phyloP scores from a whole-genome alignment of 2,113 vertebrate genomes.

The Sardina pilchardus region DNA sequence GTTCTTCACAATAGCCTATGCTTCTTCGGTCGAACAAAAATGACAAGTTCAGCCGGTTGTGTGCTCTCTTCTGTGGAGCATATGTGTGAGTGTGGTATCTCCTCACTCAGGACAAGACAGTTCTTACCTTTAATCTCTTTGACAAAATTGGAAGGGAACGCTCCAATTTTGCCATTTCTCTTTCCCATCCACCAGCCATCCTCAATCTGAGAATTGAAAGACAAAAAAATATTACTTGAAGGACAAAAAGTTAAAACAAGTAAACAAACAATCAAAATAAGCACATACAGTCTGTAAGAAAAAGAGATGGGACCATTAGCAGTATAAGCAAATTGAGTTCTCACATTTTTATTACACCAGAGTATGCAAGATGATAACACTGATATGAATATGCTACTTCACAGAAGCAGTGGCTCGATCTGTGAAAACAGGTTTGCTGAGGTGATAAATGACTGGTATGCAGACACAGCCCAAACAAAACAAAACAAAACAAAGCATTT shows the following conservation, averaged over 20 bases:
- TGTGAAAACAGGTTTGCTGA: neutral
- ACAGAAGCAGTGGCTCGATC: neutral
- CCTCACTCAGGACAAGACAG: neutral
- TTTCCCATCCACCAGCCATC: slow-evolving; percentile 89
- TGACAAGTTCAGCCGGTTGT: neutral
- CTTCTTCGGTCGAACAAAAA: neutral
- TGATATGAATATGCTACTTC: neutral
- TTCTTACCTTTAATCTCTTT: slow-evolving; percentile 78
- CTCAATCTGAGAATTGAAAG: slow-evolving; percentile 76
- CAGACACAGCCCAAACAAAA: neutral
- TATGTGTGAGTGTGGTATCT: neutral
- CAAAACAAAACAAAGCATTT: neutral
- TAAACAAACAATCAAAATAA: neutral
- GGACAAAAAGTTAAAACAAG: neutral
- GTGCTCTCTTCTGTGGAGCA: neutral
- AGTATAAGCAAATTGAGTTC: neutral
- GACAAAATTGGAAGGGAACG: slow-evolving; percentile 89
- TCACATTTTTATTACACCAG: neutral
- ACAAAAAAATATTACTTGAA: neutral
- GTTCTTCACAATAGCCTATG: neutral
- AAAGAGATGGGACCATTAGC: neutral
- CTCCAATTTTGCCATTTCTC: slow-evolving; percentile 78
- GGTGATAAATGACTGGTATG: neutral
- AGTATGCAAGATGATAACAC: neutral
- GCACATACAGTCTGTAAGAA: neutral